These are phyloP conservation scores for Melieria crassipennis DNA, from an alignment of 2,888 invertebrate species.

Conservation along the genomic window DNA sequence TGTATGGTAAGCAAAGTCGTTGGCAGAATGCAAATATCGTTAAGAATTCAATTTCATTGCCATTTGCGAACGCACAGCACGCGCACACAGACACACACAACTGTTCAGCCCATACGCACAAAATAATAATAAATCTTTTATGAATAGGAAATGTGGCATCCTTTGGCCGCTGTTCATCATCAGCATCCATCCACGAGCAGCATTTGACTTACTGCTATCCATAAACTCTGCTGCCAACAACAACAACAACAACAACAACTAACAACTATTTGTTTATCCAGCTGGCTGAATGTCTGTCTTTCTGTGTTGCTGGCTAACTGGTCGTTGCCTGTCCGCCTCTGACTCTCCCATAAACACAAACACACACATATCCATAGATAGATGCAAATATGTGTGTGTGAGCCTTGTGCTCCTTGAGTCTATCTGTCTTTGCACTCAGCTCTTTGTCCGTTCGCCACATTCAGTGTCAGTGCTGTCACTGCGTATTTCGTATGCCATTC, in stretches of 20 bases:
- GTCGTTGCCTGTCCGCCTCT: background rate
- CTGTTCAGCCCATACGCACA: too few species aligned
- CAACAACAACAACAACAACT: background rate
- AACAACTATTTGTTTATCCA: background rate
- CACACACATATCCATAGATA: too few species aligned
- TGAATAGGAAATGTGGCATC: constrained; percentile 17
- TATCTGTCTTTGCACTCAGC: background rate
- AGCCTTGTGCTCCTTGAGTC: too few species aligned
- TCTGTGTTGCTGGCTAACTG: background rate
- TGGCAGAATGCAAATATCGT: constrained; percentile 5
- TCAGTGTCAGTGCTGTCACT: constrained; percentile 19
- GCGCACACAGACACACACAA: background rate
- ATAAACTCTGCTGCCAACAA: too few species aligned
- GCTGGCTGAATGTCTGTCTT: constrained; percentile 1
- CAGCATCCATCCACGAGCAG: too few species aligned
- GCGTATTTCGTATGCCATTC: constrained; percentile 11
- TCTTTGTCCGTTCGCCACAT: background rate
- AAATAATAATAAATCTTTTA: constrained; percentile 19
- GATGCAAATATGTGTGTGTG: too few species aligned
- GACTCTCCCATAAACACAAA: background rate
- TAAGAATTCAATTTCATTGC: constrained; percentile 6
- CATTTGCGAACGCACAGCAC: background rate
- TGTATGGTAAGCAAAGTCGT: background rate
- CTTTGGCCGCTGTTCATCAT: background rate
- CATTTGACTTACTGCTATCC: too few species aligned